phyloP scores from a whole-genome alignment of 64 coral and sea anemone genomes.

The Stylophora pistillata region DNA sequence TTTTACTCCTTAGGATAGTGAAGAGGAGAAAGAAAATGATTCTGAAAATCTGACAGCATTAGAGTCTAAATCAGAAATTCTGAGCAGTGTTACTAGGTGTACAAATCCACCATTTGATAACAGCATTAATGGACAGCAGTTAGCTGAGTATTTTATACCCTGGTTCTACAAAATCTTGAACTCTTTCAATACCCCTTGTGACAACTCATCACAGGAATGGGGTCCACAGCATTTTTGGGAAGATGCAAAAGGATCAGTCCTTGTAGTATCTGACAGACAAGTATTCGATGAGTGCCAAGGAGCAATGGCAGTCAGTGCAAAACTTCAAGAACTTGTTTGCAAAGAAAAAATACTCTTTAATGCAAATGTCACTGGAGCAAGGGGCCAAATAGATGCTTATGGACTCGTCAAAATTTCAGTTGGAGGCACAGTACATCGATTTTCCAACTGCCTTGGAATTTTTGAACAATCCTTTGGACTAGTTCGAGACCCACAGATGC shows the following conservation, averaged over 20 bases:
- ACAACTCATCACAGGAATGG: constrained; percentile 37
- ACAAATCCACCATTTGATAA: background rate
- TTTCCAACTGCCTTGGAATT: constrained; percentile 78
- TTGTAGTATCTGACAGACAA: constrained; percentile 56
- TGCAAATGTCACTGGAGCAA: constrained; percentile 59
- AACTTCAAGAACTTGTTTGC: constrained; percentile 65
- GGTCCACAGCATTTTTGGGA: constrained; percentile 90
- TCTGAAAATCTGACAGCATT: background rate
- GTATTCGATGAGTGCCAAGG: constrained; percentile 77
- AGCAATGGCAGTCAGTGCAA: constrained; percentile 74
- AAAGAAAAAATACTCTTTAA: constrained; percentile 87
- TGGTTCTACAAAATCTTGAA: constrained; percentile 91
- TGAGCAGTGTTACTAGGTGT: background rate
- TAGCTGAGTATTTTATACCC: constrained; percentile 77
- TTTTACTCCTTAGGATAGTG: constrained; percentile 16
- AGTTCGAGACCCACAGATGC: constrained; percentile 73
- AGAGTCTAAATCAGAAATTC: background rate
- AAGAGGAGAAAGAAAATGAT: background rate
- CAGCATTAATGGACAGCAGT: constrained; percentile 41
- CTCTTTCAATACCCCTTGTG: constrained; percentile 6
- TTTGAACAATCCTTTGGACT: constrained; percentile 95
- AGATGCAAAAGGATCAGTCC: constrained; percentile 66
- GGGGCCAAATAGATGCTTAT: constrained; percentile 73
- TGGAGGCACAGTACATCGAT: constrained; percentile 88
- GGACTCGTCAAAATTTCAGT: constrained; percentile 68